Base-by-base conservation (phyloP, 1,140 invertebrate genomes). In the Saccostrea glomerata region DNA sequence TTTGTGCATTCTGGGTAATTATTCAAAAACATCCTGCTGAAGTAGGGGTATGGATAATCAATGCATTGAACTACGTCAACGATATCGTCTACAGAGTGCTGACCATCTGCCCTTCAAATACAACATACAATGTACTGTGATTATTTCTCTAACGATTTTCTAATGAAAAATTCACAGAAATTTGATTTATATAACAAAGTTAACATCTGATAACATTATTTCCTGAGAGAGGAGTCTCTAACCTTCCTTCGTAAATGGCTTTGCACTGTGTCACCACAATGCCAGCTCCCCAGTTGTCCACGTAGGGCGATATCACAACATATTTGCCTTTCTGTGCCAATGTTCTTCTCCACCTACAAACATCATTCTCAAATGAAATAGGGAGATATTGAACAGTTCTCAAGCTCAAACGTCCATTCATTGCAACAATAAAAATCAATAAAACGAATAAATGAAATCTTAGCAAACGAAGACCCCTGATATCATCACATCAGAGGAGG, bases 241-340 rank as follows among this genome's bases (percentile, higher is more conserved):
- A 85, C 84, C 58, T 85, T 17, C 84, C 84, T 30, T 85, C 55
- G 30, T 85, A 85, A 5, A 85, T n/a, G 23, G 84, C 54, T 40
- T 85, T 58, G 25, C 84, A 85, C 55, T 60, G 55, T 6, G 84
- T 85, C 23, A 85, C 84, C 13, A 85, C 56, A 20, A 85, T 13
- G 12, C 86, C 86, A 58, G 86, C 63, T 87, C 86, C 86, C 86
- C 86, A 87, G n/a, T 82, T 56, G 58, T 87, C 86, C 2, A 87
- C 15, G 25, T 87, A 87, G 23, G 86, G 86, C 5, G 86, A n/a
- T 9, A 73, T 54, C 7, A 87, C 55, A 4, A 87, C 86, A 87
- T 56, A 25, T 12, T 58, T 58, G 55, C 86, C 86, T 63, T 87
- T 87, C 13, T 82, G 56, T 7, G 73, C 86, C n/a, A 82, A 6